Evolutionary conservation across 2,113 vertebrate species (phyloP).

Genomic region (Leptosomus discolor): DNA sequence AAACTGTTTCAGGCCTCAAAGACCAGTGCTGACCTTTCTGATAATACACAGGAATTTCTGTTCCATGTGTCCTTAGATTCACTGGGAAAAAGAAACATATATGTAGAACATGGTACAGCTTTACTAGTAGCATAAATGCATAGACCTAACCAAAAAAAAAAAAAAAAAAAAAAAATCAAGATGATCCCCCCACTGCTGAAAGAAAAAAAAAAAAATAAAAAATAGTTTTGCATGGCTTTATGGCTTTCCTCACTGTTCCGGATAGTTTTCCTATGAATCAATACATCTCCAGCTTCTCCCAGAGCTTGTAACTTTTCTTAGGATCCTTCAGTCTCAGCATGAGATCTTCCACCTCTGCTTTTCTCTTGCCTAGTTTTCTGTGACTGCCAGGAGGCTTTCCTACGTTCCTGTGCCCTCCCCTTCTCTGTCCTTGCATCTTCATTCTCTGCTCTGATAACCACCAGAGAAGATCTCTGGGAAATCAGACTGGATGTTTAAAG

Average conservation of each 20-base stretch:
- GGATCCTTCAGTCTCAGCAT: not conserved
- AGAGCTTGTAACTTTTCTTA: not conserved
- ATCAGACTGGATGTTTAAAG: not conserved
- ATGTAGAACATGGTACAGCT: not conserved
- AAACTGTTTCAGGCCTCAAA: not conserved
- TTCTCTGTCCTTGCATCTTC: not conserved
- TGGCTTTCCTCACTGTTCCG: not conserved
- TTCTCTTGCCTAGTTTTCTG: not conserved
- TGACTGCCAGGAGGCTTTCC: not conserved
- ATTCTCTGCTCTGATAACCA: not conserved
- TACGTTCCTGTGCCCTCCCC: not conserved
- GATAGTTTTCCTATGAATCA: not conserved
- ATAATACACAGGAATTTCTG: not conserved
- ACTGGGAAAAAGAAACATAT: not conserved
- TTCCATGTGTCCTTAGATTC: accelerated
- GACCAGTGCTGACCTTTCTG: not conserved
- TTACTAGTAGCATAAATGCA: not conserved
- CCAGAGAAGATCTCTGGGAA: not conserved
- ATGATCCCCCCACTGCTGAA: not conserved
- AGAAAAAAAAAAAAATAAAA: accelerated
- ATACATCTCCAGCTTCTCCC: not conserved
- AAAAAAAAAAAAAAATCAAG: too few relatives aligned
- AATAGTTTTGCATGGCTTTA: not conserved
- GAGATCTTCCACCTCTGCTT: not conserved
- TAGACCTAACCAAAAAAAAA: accelerated